Evolutionary conservation across 1,140 invertebrate genomes (phyloP), one percentile per base, ranked within the genome.

Genomic region (Pollicipes pollicipes): DNA sequence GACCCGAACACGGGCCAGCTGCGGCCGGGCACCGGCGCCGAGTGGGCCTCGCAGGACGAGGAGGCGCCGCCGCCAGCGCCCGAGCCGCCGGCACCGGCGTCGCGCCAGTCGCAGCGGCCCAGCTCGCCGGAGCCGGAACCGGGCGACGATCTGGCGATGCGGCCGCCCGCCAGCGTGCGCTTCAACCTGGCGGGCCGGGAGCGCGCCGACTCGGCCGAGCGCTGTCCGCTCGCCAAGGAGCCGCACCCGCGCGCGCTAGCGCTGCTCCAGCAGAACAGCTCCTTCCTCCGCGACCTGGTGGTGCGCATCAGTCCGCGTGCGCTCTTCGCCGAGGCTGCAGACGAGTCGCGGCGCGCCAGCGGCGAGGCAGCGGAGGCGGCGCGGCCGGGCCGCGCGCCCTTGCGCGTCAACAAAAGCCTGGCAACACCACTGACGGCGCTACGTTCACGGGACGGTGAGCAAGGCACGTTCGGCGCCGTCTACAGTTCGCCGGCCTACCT

Each of bases 21-120:
- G 76, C 79, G 31, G 84, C 84, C 77, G 81, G 45, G 24, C 45
- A 79, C 0, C 76, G 79, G 10, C 81, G 82, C 6, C 78, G 81
- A 70, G 76, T 85, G 17, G 82, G 83, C 76, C 76, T 85, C 16
- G 83, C 84, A 0, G 82, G 83, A 24, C 74, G 85, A 8, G 85
- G 82, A 74, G 75, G 84, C 26, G 83, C 84, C 0, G 82, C 84
- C 0, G 81, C 81, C 24, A 76, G 81, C 10, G 79, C 85, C 27
- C 81, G 83, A 71, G 82, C 82, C 73, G 84, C 84, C 21, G 84
- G 84, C 45, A 21, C 21, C 45, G 45, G 45, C 13, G 45, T 21
- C 45, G 45, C 45, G 6, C 6, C 21, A 10, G 45, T 10, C 13
- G 21, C 45, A 3, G 21, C 32, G 4, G 24, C 45, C 45, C 6